A percentile compares a stretch with the other conserved stretches of the same genome.
Evolutionary conservation across 2,888 invertebrate genomes (phyloP).

Genomic region (Onchidella celtica): DNA sequence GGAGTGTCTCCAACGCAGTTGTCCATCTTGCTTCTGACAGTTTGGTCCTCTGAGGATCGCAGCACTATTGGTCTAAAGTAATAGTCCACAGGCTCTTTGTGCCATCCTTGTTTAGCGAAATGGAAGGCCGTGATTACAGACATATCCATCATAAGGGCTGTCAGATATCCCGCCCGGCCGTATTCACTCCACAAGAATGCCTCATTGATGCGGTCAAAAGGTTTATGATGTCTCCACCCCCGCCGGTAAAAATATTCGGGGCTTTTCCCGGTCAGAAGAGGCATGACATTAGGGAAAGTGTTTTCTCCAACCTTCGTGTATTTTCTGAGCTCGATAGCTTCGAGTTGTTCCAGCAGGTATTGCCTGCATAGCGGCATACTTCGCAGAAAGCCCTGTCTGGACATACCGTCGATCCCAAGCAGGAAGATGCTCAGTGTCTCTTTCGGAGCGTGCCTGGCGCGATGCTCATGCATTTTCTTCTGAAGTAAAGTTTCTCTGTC

Average conservation of each 20-base stretch:
- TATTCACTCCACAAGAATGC: conserved; percentile 25
- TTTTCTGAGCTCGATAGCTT: conserved; percentile 59
- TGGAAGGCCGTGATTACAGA: conserved; percentile 15
- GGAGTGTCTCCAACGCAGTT: conserved; percentile 28
- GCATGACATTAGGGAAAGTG: conserved; percentile 62
- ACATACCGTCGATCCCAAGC: conserved; percentile 32
- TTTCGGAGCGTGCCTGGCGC: background rate
- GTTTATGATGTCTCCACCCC: background rate
- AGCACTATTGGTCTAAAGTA: background rate
- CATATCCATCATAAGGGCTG: conserved; percentile 31
- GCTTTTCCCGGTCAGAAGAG: conserved; percentile 58
- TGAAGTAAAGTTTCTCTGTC: background rate
- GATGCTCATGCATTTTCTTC: background rate
- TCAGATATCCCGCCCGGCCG: conserved; percentile 55
- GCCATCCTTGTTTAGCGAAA: conserved; percentile 10
- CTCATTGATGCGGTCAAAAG: background rate
- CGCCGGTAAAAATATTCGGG: background rate
- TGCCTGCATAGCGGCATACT: conserved; percentile 60
- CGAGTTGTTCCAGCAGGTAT: conserved; percentile 57
- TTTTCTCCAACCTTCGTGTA: conserved; percentile 65
- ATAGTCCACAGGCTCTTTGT: conserved; percentile 20
- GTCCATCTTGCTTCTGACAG: background rate
- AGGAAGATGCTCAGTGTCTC: conserved; percentile 30
- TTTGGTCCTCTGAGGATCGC: background rate
- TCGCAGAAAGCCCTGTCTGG: conserved; percentile 48